Evolutionary conservation across 2,888 invertebrate species (phyloP).

Genomic region (Nomada hirtipes): DNA sequence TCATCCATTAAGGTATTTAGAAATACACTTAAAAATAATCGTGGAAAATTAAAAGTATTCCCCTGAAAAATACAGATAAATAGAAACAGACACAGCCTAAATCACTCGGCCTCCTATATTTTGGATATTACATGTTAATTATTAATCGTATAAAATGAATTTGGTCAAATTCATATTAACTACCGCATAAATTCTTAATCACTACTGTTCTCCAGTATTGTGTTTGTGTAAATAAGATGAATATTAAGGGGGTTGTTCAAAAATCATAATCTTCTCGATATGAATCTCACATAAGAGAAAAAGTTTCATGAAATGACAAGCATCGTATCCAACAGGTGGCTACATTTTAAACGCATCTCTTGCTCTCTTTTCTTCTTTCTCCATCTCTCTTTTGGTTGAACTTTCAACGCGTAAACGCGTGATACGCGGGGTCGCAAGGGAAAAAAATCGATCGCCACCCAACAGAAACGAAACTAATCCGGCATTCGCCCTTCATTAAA

Average conservation of each 20-base stretch:
- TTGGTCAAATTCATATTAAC: too few relatives aligned
- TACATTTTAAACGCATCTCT: slow-evolving; percentile 51
- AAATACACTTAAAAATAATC: not conserved
- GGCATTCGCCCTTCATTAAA: slow-evolving; percentile 34
- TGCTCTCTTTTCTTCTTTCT: not conserved
- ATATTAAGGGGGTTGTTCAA: too few relatives aligned
- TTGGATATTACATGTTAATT: too few relatives aligned
- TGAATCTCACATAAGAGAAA: not conserved
- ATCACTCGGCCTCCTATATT: too few relatives aligned
- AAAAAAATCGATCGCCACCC: slow-evolving; percentile 36
- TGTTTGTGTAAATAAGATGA: too few relatives aligned
- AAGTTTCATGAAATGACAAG: slow-evolving; percentile 27
- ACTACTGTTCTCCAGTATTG: too few relatives aligned
- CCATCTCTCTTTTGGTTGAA: not conserved
- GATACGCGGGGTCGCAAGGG: slow-evolving; percentile 17
- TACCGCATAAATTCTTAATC: too few relatives aligned
- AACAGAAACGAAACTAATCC: slow-evolving; percentile 45
- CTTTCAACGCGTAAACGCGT: slow-evolving; percentile 34
- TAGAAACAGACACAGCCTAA: not conserved
- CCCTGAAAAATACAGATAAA: too few relatives aligned
- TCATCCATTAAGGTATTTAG: not conserved
- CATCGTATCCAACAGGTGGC: slow-evolving; percentile 63
- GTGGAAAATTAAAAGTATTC: too few relatives aligned
- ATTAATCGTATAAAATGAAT: too few relatives aligned
- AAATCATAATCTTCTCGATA: too few relatives aligned